Conservation (phyloP, 2,113 vertebrate species). For the Lophius piscatorius region DNA sequence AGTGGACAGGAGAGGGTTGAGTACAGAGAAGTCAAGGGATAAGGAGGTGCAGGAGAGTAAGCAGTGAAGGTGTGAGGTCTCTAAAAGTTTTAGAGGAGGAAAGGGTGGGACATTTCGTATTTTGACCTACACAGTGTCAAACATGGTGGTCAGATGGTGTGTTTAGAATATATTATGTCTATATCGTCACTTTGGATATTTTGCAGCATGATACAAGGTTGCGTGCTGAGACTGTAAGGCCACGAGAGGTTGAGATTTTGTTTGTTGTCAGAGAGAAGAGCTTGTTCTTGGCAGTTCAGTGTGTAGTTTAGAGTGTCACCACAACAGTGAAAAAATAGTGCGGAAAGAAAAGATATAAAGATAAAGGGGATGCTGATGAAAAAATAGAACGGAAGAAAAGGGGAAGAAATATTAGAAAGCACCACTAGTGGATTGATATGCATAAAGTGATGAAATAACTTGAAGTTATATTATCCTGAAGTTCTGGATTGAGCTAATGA, state of each 20-base stretch:
- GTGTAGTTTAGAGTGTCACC: neutral
- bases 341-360: neutral
- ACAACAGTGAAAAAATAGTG: slow-evolving; percentile 12
- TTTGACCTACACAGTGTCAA: slow-evolving; percentile 65
- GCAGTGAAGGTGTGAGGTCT: slow-evolving; percentile 60
- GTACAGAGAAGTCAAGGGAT: slow-evolving; percentile 5
- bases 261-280: slow-evolving; percentile 4
- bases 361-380: slow-evolving; percentile 3
- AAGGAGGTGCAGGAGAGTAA: slow-evolving; percentile 53
- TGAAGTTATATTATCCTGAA: neutral
- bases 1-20: slow-evolving; percentile 63
- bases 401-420: slow-evolving; percentile 38
- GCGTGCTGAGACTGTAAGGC: slow-evolving; percentile 36
- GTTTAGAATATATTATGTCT: neutral
- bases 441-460: slow-evolving; percentile 1
- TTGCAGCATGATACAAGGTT: neutral
- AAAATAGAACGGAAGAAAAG: slow-evolving; percentile 21
- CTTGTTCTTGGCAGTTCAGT: slow-evolving; percentile 11
- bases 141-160: slow-evolving; percentile 26
- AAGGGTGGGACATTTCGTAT: slow-evolving; percentile 25
- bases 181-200: neutral
- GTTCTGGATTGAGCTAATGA: no score
- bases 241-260: slow-evolving; percentile 64
- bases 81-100: slow-evolving; percentile 46
- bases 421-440: neutral